Evolutionary conservation across 2,888 invertebrate genomes (phyloP), one percentile per base, ranked within the genome.

Genomic region (Schizotus pectinicornis): DNA sequence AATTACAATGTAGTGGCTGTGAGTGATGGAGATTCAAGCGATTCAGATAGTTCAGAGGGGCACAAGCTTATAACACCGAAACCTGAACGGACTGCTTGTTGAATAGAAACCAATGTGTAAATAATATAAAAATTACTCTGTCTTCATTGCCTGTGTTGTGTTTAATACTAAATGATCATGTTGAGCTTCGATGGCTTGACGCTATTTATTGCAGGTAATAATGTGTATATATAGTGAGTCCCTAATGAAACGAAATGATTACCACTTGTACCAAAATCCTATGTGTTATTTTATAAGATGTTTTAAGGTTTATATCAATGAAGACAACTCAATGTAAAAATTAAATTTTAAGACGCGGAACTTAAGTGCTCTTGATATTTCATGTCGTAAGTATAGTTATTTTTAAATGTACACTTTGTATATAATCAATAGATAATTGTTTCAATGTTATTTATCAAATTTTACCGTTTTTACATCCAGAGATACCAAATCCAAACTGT

Each of bases 361-460:
- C 79, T 79, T 77, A 80, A 80, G 79, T 80, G 80, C 80, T 80
- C 79, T 79, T 79, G 79, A 78, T 79, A 79, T 78, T 79, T 79
- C 77, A 77, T 79, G 78, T 79, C 77, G 77, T 77, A 75, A 74
- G 68, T 73, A 75, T 77, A 78, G 76, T 78, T 78, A 79, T 78
- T 79, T 79, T 79, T 78, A 78, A 79, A 78, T 79, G 79, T 79
- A 79, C 76, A 79, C 79, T 77, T 77, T 79, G 78, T 80, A 79
- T 79, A 80, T 79, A 79, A 77, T 77, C 76, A 74, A 77, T 72
- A 74, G 72, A 74, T 76, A 76, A 76, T 77, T 77, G 76, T 76
- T 76, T 76, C 71, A 73, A 75, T 75, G 77, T 77, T 77, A 73
- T 73, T 74, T 70, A 72, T 72, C 67, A 69, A 35, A 69, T 70